phyloP scores from a whole-genome alignment of 2,888 invertebrate genomes.

The Trichacis sp. region DNA sequence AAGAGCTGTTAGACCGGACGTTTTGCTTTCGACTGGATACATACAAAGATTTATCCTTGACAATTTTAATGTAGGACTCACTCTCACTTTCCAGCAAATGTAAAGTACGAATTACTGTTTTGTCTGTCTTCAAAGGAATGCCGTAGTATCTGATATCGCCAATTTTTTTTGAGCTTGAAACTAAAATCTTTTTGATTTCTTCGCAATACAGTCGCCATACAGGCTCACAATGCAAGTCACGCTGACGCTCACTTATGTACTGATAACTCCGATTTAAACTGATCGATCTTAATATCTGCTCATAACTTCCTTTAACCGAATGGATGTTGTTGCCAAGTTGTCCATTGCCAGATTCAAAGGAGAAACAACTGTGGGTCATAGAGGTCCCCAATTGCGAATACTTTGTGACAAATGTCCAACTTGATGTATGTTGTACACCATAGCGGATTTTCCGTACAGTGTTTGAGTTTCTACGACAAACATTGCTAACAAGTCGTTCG shows the following conservation, averaged over 20 bases:
- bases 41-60: slow-evolving; percentile 16
- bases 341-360: slow-evolving; percentile 22
- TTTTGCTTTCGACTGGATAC: slow-evolving; percentile 8
- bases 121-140: not conserved
- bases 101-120: slow-evolving; percentile 3
- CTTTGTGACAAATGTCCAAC: slow-evolving; percentile 5
- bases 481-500: too few relatives aligned
- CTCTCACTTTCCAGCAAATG: not conserved
- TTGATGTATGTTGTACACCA: slow-evolving; percentile 19
- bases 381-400: slow-evolving; percentile 13
- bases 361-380: slow-evolving; percentile 11
- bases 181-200: slow-evolving; percentile 7
- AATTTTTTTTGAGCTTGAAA: not conserved
- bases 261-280: slow-evolving; percentile 3
- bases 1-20: slow-evolving; percentile 17
- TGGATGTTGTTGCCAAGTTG: slow-evolving; percentile 16
- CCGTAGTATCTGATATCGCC: slow-evolving; percentile 11
- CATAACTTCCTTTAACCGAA: slow-evolving; percentile 22
- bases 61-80: slow-evolving; percentile 6
- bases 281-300: slow-evolving; percentile 14
- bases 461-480: slow-evolving; percentile 1
- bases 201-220: slow-evolving; percentile 8
- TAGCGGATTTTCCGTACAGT: slow-evolving; percentile 4
- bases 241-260: slow-evolving; percentile 5
- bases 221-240: slow-evolving; percentile 2